Base-by-base conservation (phyloP, 2,797 vertebrate species). In the Ptychobarbus kaznakovi region DNA sequence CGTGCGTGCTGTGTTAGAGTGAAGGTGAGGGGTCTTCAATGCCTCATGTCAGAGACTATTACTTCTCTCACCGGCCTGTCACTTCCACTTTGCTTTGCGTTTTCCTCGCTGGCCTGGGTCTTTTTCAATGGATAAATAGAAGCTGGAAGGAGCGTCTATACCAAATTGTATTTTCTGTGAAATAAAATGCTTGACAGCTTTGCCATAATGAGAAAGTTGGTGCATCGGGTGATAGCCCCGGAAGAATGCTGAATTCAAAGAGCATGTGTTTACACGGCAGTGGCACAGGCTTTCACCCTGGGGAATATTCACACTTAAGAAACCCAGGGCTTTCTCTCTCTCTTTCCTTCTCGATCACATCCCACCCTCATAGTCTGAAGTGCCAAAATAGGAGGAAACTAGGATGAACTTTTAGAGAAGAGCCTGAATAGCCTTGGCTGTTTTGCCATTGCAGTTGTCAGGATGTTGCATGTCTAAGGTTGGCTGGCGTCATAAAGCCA, bases 41-140 rank as follows among this genome's bases (percentile, higher is more conserved):
- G 92, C 91, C 90, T 88, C 76, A 90, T 93, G 94, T 95, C 93
- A 88, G 88, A 88, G 92, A 89, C 89, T 90, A 94, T 95, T 95
- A 94, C 90, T 75, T 82, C 78, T 88, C 88, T 90, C 87, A 88
- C 90, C 85, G 80, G 90, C 91, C 91, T 94, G 94, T 95, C 94
- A 92, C 93, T 93, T 94, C 90, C 89, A 88, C 87, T 94, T 94
- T 93, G 81, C 90, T 77, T 15, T 53, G 89, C 91, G 88, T 90
- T 90, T 92, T 90, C 87, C 88, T 92, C 82, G 6, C 73, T 87
- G 25, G 83, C 65, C 81, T 78, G 77, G 25, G 20, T 92, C 32
- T 76, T 90, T 90, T 91, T 15, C 8, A 51, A 40, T 87, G 81
- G 74, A 82, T 89, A 28, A 38, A 56, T 3, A 0, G 65, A 61